These are phyloP conservation scores for Candidula unifasciata DNA, from an alignment of 2,888 invertebrate species.

Conservation along the genomic window DNA sequence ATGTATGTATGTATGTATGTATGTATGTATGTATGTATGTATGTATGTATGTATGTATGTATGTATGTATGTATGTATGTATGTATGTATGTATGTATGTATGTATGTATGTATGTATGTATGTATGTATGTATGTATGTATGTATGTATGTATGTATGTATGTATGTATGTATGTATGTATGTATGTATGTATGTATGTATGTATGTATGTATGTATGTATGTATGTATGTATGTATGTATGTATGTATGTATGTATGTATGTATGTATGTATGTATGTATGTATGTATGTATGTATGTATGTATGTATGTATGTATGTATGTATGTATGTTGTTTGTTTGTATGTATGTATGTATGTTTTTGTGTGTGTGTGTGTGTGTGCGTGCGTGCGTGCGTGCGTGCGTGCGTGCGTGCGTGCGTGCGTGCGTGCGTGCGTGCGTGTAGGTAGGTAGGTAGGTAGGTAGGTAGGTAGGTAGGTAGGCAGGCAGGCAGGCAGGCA, in stretches of 20 bases:
- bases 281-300: not conserved
- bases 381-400: not conserved
- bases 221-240: not conserved
- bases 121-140: conserved; percentile 5
- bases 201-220: not conserved
- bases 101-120: not conserved
- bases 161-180: not conserved
- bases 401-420: not conserved
- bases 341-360: not conserved
- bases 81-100: not conserved
- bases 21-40: not conserved
- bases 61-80: not conserved
- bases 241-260: not conserved
- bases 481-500: no score
- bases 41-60: not conserved
- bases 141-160: not conserved
- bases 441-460: no score
- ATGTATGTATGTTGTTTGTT: not conserved
- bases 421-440: not conserved
- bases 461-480: no score
- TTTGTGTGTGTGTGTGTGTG: not conserved
- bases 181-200: not conserved
- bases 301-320: not conserved
- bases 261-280: not conserved
- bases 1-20: not conserved